Evolutionary conservation across 2,888 invertebrate genomes (phyloP), one percentile per base, ranked within the genome.

Genomic region (Lepidochrysops patricia): DNA sequence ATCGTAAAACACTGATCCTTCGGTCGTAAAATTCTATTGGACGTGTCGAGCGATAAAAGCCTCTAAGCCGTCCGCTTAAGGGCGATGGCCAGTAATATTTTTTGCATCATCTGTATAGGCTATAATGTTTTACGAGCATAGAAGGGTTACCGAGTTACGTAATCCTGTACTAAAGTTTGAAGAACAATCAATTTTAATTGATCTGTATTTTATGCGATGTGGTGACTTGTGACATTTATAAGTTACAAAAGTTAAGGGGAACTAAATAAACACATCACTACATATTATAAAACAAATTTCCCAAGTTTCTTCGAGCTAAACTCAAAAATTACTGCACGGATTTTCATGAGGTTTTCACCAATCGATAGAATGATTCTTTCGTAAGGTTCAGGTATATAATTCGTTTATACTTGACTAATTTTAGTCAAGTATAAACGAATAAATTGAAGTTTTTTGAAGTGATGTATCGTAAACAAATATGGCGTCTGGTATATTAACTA

Each of bases 61-160:
- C 78, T 71, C 78, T 78, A 79, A 71, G 64, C 62, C 66, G 72
- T 73, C 75, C 78, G 75, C 73, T 74, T 77, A 76, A 74, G 71
- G 75, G 74, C 69, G 72, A 69, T 63, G 67, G 69, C 19, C 32
- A 29, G 71, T 70, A 63, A 63, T 69, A 75, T 77, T 81, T 82
- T 84, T 82, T 74, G 76, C 80, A 76, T 77, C 76, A 72, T 72
- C 68, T 70, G 68, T 72, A 71, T 70, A 70, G 72, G 70, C 70
- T 77, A 77, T 80, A 84, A 82, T 84, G 82, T 85, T 88, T 87
- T 84, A 86, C 75, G 75, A 71, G 54, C 32, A 32, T 71, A 68
- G 74, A 85, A 82, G 83, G 83, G 85, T 84, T 84, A 83, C 84
- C 76, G 70, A 77, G 79, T 83, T 83, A 84, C 82, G 82, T 80